Base-by-base conservation (phyloP, 1,140 invertebrate species). In the Drosophila azteca region DNA sequence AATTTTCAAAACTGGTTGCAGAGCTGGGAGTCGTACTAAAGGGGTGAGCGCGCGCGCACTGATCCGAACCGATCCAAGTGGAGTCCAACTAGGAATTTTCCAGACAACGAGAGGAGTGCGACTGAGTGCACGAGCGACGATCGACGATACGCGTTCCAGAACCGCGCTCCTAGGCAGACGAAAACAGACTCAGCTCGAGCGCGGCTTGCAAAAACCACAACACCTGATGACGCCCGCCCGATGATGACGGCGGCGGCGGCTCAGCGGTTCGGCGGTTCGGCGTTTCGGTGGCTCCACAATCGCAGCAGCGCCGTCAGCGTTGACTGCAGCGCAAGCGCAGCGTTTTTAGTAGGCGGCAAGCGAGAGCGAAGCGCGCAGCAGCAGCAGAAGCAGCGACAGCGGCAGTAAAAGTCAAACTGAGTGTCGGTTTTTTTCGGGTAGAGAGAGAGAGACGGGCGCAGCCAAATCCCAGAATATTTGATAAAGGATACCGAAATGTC, bases 161-260 rank as follows among this genome's bases (percentile, higher is more conserved):
- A 87, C 83, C 83, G 79, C 83, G 83, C 83, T 88, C 75, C 83
- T 75, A 79, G 75, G 79, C 83, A 87, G 83, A 88, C 83, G 79
- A 87, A 87, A 87, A 72, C 71, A 82, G 79, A 87, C 83, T 87
- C 79, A 87, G 65, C 69, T 79, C 53, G 53, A 79, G 29, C 24
- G 75, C 57, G 66, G 79, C 84, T 87, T 83, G 83, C 83, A 83
- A 87, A 87, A 88, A 88, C 83, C 75, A 87, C 79, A 88, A 88
- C 83, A 87, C 83, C 83, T 87, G 81, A 84, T 75, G 48, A 54
- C 77, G 68, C 67, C 71, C 46, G 35, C 67, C 71, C 46, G 35
- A 13, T 13, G 35, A 39, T 39, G 11, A 39, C 35, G 35, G 35
- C 35, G 35, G 9, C 31, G 8, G 31, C 31, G 7, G 9, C 43